Conservation (phyloP, 2,113 vertebrate genomes). For the Thamnophis sirtalis region DNA sequence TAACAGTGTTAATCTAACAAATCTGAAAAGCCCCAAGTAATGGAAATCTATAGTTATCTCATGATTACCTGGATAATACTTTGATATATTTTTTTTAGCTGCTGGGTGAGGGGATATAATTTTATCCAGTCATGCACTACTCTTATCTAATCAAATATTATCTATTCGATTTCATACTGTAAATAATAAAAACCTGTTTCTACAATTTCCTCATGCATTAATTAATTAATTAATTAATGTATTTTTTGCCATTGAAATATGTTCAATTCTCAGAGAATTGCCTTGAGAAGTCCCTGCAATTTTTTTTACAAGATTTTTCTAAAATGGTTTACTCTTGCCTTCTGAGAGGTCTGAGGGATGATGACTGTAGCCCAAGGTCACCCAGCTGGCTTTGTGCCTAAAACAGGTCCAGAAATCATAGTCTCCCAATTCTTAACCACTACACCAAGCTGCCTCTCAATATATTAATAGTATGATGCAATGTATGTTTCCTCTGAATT, state of each 20-base stretch:
- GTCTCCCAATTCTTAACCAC: neutral
- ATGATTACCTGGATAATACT: neutral
- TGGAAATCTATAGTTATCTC: neutral
- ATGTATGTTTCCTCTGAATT: neutral
- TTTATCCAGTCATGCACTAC: neutral
- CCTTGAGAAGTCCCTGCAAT: neutral
- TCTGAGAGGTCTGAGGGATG: neutral
- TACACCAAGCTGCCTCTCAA: neutral
- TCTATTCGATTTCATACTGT: neutral
- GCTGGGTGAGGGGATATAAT: neutral
- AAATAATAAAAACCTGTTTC: neutral
- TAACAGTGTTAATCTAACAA: neutral
- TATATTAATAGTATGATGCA: neutral
- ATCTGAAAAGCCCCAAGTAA: neutral
- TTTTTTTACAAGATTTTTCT: neutral
- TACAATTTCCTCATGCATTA: neutral
- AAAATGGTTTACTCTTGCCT: neutral
- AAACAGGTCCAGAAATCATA: neutral
- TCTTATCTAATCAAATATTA: neutral
- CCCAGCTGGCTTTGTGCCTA: neutral
- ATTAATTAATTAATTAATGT: neutral
- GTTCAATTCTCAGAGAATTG: neutral
- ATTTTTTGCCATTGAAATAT: neutral
- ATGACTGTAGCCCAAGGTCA: no score
- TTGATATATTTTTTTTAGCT: neutral